These are phyloP conservation scores for Gymnarchus niloticus DNA, from an alignment of 2,113 vertebrate genomes.

Conservation along the genomic window DNA sequence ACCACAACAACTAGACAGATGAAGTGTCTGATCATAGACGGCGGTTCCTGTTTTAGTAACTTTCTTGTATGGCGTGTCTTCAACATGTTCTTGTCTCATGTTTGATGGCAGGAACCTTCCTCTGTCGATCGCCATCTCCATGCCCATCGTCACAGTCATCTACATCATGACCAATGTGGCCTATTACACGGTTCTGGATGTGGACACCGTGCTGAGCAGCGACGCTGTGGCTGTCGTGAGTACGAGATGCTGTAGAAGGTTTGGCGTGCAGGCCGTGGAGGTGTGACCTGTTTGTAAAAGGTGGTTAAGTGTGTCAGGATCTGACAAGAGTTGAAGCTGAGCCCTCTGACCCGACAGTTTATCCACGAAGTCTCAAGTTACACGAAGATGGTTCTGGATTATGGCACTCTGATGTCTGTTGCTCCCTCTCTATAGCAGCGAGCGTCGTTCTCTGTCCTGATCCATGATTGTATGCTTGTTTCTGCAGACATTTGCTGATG, in stretches of 20 bases:
- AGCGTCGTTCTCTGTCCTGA: not conserved
- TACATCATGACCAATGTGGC: conserved; percentile 74
- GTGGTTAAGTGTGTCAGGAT: not conserved
- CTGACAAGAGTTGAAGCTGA: not conserved
- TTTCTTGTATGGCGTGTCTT: not conserved
- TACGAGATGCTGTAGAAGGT: not conserved
- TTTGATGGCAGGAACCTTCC: conserved; percentile 63
- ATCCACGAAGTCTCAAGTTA: not conserved
- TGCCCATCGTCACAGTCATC: conserved; percentile 73
- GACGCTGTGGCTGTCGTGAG: conserved; percentile 75
- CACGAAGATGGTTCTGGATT: not conserved
- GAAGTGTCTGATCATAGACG: not conserved
- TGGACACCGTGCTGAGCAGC: conserved; percentile 56
- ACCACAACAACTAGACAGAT: not conserved
- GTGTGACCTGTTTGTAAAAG: not conserved
- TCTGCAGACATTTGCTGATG: conserved; percentile 69
- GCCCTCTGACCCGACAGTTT: not conserved
- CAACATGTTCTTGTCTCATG: not conserved
- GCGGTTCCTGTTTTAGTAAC: not conserved
- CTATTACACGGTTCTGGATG: conserved; percentile 67
- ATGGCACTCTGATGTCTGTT: not conserved
- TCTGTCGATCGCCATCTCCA: conserved; percentile 69
- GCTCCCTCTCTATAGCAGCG: not conserved
- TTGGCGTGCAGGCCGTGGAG: not conserved
- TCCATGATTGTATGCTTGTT: not conserved